Evolutionary conservation across 1,140 invertebrate species (phyloP).

Genomic region (Cyrtorhinus lividipennis): DNA sequence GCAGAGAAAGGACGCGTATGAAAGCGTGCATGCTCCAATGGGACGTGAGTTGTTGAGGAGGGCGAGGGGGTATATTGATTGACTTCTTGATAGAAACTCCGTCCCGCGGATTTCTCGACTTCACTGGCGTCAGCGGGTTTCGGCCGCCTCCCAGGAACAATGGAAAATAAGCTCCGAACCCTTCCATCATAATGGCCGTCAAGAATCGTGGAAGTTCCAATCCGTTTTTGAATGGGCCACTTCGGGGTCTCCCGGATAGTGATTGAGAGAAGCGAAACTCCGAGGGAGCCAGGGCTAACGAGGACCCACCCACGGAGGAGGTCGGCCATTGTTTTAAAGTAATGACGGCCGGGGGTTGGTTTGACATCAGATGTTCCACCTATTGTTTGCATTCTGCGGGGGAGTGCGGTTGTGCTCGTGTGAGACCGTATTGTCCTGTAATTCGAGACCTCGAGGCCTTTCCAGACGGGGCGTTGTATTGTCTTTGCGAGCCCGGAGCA

Average conservation of each 20-base stretch:
- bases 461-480: neutral
- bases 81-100: no score
- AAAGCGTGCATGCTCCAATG: no score
- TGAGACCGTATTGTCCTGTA: constrained; percentile 12
- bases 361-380: constrained; percentile 16
- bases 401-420: constrained; percentile 3
- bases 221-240: constrained; percentile 7
- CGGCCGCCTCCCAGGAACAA: no score
- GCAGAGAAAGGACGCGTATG: no score
- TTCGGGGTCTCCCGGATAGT: neutral
- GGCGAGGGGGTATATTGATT: no score
- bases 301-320: constrained; percentile 1
- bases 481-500: constrained; percentile 1
- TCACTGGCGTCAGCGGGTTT: no score
- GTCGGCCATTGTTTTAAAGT: constrained; percentile 16
- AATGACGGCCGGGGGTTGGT: constrained; percentile 1
- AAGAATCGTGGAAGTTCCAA: neutral
- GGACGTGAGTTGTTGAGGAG: no score
- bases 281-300: neutral
- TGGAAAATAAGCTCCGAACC: neutral
- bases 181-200: neutral
- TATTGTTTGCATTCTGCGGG: constrained; percentile 7
- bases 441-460: constrained; percentile 10
- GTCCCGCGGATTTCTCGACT: no score
- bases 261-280: neutral